Evolutionary conservation across 2,797 vertebrate genomes (phyloP).

Genomic region (Lepidocolaptes lacrymiger): DNA sequence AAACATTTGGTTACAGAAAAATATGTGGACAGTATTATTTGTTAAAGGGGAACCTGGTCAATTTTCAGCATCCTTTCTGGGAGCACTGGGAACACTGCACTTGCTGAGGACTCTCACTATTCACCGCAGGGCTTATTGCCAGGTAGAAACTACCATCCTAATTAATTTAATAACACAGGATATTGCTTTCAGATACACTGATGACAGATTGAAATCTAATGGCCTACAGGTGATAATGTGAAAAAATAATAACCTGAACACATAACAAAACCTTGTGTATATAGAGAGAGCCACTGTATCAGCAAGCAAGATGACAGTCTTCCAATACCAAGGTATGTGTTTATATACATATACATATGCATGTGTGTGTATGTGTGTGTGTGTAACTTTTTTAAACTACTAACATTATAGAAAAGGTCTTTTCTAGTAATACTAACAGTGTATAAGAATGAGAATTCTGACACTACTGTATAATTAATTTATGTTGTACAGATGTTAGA

Average conservation of each 20-base stretch:
- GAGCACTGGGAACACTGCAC: background rate
- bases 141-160: background rate
- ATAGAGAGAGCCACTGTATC: background rate
- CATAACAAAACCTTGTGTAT: background rate
- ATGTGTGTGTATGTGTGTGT: too few relatives aligned
- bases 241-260: background rate
- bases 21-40: background rate
- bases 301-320: background rate
- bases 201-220: constrained; percentile 40
- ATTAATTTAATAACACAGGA: constrained; percentile 2
- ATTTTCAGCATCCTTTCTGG: background rate
- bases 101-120: background rate
- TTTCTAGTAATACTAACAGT: background rate
- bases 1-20: background rate
- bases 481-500: constrained; percentile 56
- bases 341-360: too few relatives aligned
- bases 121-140: background rate
- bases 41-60: background rate
- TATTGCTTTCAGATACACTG: constrained; percentile 32
- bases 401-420: background rate
- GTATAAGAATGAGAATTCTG: background rate
- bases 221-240: constrained; percentile 24
- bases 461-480: constrained; percentile 48
- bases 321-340: background rate
- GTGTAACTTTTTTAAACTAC: background rate